Conservation (phyloP, 2,113 vertebrate genomes). For the Cynoglossus semilaevis region DNA sequence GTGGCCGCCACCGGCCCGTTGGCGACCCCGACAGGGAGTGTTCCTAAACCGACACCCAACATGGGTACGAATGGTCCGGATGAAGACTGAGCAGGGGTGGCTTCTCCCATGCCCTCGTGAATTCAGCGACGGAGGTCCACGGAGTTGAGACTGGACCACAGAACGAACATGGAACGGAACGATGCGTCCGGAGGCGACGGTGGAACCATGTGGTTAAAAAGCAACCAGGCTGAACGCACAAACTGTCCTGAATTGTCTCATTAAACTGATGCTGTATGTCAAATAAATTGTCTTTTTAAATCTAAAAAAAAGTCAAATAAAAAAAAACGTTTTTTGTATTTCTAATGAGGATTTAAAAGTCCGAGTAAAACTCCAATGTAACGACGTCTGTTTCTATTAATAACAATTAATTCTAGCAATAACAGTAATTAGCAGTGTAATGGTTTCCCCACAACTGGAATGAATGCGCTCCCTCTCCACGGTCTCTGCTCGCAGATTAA, state of each 20-base stretch:
- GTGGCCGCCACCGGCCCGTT: constrained; percentile 70
- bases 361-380: too few relatives aligned
- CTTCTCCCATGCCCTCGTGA: constrained; percentile 84
- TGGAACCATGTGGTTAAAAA: constrained; percentile 49
- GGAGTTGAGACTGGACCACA: constrained; percentile 42
- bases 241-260: constrained; percentile 1
- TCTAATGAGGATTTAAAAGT: too few relatives aligned
- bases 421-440: constrained; percentile 13
- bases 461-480: constrained; percentile 10
- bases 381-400: too few relatives aligned
- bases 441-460: constrained; percentile 40
- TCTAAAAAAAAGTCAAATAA: too few relatives aligned
- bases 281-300: too few relatives aligned
- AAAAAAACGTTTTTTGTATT: too few relatives aligned
- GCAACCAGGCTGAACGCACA: neutral
- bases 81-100: constrained; percentile 85
- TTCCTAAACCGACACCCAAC: constrained; percentile 78
- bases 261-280: neutral
- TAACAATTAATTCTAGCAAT: constrained; percentile 24
- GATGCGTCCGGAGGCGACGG: constrained; percentile 32
- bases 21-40: constrained; percentile 69
- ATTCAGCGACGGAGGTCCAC: constrained; percentile 51
- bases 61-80: constrained; percentile 74
- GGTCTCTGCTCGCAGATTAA: constrained; percentile 33
- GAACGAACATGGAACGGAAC: constrained; percentile 41